Evolutionary conservation across 2,797 vertebrate genomes (phyloP), one percentile per base, ranked within the genome.

Genomic region (Potorous gilbertii): DNA sequence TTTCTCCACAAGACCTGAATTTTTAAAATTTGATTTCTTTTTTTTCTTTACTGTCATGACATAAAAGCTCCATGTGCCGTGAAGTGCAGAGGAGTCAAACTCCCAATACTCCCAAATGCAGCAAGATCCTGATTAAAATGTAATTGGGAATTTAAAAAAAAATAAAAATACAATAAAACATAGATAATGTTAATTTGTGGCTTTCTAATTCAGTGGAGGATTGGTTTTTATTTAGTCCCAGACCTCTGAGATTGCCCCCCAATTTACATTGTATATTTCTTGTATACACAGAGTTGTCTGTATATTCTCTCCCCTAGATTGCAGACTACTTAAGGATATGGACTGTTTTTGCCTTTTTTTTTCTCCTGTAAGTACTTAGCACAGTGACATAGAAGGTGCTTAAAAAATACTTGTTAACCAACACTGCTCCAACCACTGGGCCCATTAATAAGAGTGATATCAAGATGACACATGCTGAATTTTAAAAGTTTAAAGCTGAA

Each of bases 1-100:
- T 54, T 92, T 97, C 21, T 95, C 52, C 92, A 3, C 14, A 94
- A 92, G 91, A 91, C 57, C 62, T 11, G 10, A 18, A 11, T 54
- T 66, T 52, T 92, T 90, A 90, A 11, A 11, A 56, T 27, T 55
- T 93, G 96, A 90, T 29, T 94, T 96, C 87, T 50, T 87, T 21
- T 87, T 52, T 46, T 59, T 95, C 10, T 46, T 54, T 4, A 16
- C 5, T 4, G 5, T 90, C 46, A 34, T 29, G 8, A 0, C 62
- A 74, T n/a, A 66, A 66, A 66, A 18, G 5, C 5, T 40, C 34
- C 62, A 18, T 8, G 16, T 74, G 62, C 5, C 6, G 34, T 2
- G 16, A 2, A 27, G 0, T 66, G 4, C 62, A 66, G 62, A n/a
- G 34, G 62, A 0, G 34, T n/a, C 62, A 74, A n/a, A 74, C 34